A percentile compares a stretch with the other conserved stretches of the same genome.
phyloP scores from a whole-genome alignment of 2,888 invertebrate genomes.

The Erebia aethiops region DNA sequence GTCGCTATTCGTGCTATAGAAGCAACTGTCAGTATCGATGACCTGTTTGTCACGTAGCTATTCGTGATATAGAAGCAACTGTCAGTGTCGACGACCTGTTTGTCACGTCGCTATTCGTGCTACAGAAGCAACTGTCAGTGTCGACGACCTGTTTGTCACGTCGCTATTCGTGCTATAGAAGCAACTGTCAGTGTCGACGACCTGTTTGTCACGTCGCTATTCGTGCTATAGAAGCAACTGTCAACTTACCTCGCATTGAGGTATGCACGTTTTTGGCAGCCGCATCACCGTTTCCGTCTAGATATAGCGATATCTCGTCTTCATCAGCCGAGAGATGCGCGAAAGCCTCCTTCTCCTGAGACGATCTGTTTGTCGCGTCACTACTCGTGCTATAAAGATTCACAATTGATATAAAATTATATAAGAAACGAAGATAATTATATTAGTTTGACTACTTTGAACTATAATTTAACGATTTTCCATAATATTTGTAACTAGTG shows the following conservation, averaged over 20 bases:
- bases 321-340: conserved; percentile 89
- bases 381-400: conserved; percentile 77
- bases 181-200: too few relatives aligned
- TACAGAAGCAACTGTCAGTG: too few relatives aligned
- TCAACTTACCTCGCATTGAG: conserved; percentile 61
- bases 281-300: conserved; percentile 85
- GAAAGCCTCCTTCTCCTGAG: conserved; percentile 79
- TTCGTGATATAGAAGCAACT: too few relatives aligned
- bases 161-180: too few relatives aligned
- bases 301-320: conserved; percentile 90
- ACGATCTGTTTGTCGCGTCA: conserved; percentile 70
- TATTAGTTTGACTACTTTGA: too few relatives aligned
- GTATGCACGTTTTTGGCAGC: conserved; percentile 57
- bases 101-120: too few relatives aligned
- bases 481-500: too few relatives aligned
- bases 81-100: too few relatives aligned
- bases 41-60: too few relatives aligned
- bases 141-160: too few relatives aligned
- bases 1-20: conserved; percentile 81
- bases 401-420: neutral
- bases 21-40: too few relatives aligned
- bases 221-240: conserved; percentile 65
- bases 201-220: conserved; percentile 76
- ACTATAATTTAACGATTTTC: too few relatives aligned
- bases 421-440: neutral